Base-by-base conservation (phyloP, 64 coral and sea anemone genomes). In the Platygyra sinensis region DNA sequence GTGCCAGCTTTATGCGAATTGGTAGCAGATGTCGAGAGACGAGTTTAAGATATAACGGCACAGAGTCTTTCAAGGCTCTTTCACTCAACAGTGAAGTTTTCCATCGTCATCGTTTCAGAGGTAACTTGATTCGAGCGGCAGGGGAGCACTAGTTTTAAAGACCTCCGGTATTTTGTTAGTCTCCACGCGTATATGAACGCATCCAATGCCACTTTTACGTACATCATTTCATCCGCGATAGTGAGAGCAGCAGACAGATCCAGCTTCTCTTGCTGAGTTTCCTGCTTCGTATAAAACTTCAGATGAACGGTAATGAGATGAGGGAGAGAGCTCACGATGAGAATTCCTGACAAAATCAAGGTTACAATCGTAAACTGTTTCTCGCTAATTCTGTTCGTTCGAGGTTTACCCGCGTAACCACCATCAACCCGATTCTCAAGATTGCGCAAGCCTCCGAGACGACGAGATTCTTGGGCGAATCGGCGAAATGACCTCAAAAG, bases 151-250 rank as follows among this genome's bases (percentile, higher is more conserved):
- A 86, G 73, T 10, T 81, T 63, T 17, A 91, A 76, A 15, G 89
- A 81, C 72, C 71, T 83, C 7, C 89, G 72, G 72, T 91, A 91
- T 63, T 91, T 91, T 29, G 80, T 36, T 10, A 91, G 78, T 39
- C 89, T 73, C 89, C 89, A 91, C 20, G 80, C 80, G 24, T 91
- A 91, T 52, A 91, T 91, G 59, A 91, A 91, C 27, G 89, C 79
- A 74, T 91, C 89, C 1, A 91, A 42, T 13, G 82, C 79, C 12
- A 91, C 80, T 30, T 91, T 91, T 5, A 91, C 27, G 57, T 86
- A 84, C 89, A 91, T 91, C 79, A 91, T 83, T 33, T 76, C 89
- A 39, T 91, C 89, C 2, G 51, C 80, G 46, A 91, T 91, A 25
- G 59, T 85, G 51, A 91, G 30, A 2, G n/a, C 79, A 60, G 82